phyloP scores from a whole-genome alignment of 2,888 invertebrate species.

The Itoplectis maculator region DNA sequence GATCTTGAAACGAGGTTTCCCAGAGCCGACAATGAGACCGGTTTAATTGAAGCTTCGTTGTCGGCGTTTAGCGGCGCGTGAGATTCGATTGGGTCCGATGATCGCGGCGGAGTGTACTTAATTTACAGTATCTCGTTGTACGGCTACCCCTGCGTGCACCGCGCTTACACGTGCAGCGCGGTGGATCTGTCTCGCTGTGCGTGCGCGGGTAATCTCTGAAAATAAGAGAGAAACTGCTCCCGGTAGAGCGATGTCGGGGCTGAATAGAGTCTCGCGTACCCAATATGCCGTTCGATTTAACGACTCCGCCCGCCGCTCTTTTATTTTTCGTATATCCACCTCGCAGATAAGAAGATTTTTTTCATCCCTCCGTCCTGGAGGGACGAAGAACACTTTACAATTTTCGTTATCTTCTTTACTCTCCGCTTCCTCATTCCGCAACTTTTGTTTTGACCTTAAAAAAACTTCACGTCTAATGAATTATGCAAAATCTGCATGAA shows the following conservation, averaged over 20 bases:
- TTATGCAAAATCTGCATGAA: no score
- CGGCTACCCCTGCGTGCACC: neutral
- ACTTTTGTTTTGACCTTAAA: no score
- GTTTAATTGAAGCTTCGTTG: constrained; percentile 44
- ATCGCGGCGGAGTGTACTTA: constrained; percentile 50
- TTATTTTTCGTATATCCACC: constrained; percentile 41
- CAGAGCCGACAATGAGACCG: constrained; percentile 7
- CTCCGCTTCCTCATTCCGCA: no score
- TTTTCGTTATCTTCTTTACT: no score
- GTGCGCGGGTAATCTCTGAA: constrained; percentile 52
- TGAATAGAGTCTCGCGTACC: constrained; percentile 58
- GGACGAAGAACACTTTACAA: neutral
- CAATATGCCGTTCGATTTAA: constrained; percentile 67
- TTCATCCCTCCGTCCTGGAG: neutral
- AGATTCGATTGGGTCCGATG: constrained; percentile 50
- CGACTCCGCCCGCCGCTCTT: constrained; percentile 51
- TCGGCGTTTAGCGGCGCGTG: constrained; percentile 39
- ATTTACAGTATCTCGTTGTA: constrained; percentile 45
- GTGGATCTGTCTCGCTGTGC: constrained; percentile 44
- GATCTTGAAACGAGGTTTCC: constrained; percentile 19
- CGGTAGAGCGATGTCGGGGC: constrained; percentile 49
- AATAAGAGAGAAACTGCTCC: constrained; percentile 43
- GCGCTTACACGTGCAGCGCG: constrained; percentile 30
- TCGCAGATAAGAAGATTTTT: constrained; percentile 37
- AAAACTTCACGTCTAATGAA: no score